Evolutionary conservation across 30 jellyfish, hydroid and myxozoan genomes (phyloP).

Genomic region (Hydra vulgaris): DNA sequence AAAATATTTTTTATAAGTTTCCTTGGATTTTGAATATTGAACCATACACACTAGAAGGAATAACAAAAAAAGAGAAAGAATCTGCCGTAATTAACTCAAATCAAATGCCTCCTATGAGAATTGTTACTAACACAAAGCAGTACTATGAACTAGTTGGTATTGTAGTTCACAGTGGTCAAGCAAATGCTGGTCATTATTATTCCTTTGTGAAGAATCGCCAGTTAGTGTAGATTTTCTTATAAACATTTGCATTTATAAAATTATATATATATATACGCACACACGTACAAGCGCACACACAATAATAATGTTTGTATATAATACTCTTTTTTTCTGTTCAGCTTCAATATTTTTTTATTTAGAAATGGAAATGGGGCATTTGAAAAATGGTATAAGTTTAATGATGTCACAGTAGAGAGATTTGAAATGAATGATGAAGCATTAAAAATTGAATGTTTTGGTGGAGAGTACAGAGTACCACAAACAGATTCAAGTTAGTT

Average conservation of each 20-base stretch:
- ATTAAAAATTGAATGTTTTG: slow-evolving; percentile 80
- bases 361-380: slow-evolving; percentile 68
- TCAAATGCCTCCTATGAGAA: slow-evolving; percentile 30
- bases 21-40: slow-evolving; percentile 89
- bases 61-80: slow-evolving; percentile 32
- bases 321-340: too few relatives aligned
- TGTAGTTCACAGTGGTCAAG: slow-evolving; percentile 97
- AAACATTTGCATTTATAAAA: too few relatives aligned
- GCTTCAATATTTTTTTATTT: background rate
- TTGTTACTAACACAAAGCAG: slow-evolving; percentile 42
- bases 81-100: slow-evolving; percentile 33
- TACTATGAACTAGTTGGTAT: slow-evolving; percentile 91
- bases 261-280: too few relatives aligned
- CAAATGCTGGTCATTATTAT: slow-evolving; percentile 97
- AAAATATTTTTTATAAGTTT: slow-evolving; percentile 45
- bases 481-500: slow-evolving; percentile 70
- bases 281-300: too few relatives aligned
- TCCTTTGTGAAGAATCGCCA: slow-evolving; percentile 78
- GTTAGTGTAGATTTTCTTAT: slow-evolving; percentile 20
- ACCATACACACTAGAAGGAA: slow-evolving; percentile 87
- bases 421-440: slow-evolving; percentile 80
- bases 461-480: slow-evolving; percentile 83
- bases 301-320: too few relatives aligned
- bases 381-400: slow-evolving; percentile 87
- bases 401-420: slow-evolving; percentile 81